phyloP scores from a whole-genome alignment of 2,888 invertebrate species.

The Eupithecia vulgata region DNA sequence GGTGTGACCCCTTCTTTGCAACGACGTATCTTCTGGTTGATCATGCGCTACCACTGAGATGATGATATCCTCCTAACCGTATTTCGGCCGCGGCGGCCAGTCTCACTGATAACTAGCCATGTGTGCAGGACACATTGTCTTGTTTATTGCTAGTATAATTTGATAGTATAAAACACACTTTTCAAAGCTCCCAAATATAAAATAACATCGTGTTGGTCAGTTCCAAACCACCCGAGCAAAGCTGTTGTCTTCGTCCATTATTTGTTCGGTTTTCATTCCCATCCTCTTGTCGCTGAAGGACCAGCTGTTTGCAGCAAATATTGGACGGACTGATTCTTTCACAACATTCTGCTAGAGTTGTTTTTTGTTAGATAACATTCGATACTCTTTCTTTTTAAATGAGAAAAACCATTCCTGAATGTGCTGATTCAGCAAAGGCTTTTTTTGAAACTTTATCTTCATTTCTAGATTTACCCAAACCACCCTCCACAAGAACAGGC shows the following conservation, averaged over 20 bases:
- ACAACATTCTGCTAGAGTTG: background rate
- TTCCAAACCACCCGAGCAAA: background rate
- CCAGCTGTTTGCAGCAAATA: conserved; percentile 6
- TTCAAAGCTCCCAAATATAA: background rate
- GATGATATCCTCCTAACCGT: too few species aligned
- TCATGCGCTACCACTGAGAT: background rate
- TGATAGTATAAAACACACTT: too few species aligned
- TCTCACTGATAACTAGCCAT: too few species aligned
- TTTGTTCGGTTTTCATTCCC: conserved; percentile 14
- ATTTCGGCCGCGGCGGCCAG: too few species aligned
- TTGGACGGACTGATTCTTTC: conserved; percentile 8
- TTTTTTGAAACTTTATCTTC: background rate
- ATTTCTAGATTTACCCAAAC: background rate
- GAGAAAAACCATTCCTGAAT: too few species aligned
- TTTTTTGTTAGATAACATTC: conserved; percentile 6
- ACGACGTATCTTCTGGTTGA: too few species aligned
- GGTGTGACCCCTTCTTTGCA: background rate
- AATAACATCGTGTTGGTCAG: background rate
- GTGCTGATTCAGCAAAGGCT: too few species aligned
- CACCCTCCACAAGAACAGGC: background rate
- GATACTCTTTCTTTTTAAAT: background rate
- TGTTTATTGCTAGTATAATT: background rate
- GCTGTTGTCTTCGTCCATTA: conserved; percentile 5
- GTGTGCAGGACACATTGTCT: too few species aligned
- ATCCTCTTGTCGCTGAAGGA: background rate